These are phyloP conservation scores for Gallinago media DNA, from an alignment of 2,113 vertebrate genomes.

Conservation along the genomic window DNA sequence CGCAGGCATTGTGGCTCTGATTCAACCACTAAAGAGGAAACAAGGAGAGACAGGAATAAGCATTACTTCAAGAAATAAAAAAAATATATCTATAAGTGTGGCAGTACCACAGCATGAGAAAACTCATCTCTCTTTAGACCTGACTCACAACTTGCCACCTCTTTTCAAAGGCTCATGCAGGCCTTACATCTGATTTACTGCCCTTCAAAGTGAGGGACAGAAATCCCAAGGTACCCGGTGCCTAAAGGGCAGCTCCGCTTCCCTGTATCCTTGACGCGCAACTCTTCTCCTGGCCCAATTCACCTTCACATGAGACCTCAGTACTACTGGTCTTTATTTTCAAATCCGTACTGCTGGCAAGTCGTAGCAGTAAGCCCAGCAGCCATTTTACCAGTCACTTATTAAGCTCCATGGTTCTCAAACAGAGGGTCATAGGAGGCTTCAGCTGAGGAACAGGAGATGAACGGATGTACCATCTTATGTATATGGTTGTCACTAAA, in stretches of 20 bases:
- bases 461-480: background rate
- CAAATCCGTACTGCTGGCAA: background rate
- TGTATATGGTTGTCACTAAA: background rate
- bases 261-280: fast-evolving
- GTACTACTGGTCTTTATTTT: background rate
- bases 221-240: background rate
- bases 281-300: background rate
- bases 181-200: fast-evolving
- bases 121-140: fast-evolving
- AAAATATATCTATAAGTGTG: fast-evolving
- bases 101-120: fast-evolving
- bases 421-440: background rate
- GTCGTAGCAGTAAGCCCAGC: background rate
- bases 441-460: background rate
- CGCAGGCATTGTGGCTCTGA: constrained; percentile 95
- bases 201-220: background rate
- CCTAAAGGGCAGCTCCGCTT: background rate
- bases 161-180: background rate
- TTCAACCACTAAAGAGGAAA: constrained; percentile 87
- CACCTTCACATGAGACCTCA: fast-evolving
- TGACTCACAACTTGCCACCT: background rate
- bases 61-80: background rate
- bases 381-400: too few species aligned
- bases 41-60: background rate
- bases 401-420: background rate